Evolutionary conservation across 2,888 invertebrate species (phyloP), one percentile per base, ranked within the genome.

Genomic region (Polylopha cassiicola): DNA sequence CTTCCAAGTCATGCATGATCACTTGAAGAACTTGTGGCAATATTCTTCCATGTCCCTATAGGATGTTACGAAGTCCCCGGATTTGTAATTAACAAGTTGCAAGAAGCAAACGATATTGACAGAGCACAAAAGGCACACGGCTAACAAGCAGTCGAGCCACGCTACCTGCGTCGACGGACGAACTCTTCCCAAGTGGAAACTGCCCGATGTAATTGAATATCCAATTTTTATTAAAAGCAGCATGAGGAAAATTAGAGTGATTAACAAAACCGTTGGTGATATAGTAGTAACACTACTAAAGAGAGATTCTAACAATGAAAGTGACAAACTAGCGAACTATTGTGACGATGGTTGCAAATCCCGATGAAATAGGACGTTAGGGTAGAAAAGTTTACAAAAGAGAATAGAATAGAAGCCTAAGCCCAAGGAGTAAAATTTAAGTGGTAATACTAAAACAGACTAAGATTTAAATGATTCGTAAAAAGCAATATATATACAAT

Each of bases 121-220:
- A 58, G 89, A 88, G 77, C 89, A 88, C 78, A 91, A 80, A 51
- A 90, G 85, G 72, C 89, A 87, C 63, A 90, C 80, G 81, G 90
- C 90, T 80, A 90, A 85, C 73, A 90, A 85, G 80, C 90, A 86
- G 86, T 91, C 90, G 74, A 89, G 88, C 88, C 90, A 91, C 89
- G 90, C 90, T 92, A 92, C 92, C 92, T 92, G 91, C 87, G 91
- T 90, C 84, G 91, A 90, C 88, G 81, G 76, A 77, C 89, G 86
- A 84, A 76, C 81, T 52, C 67, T 68, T 49, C 84, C 84, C 77
- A 86, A 74, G 71, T 86, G 86, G 74, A 81, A 86, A 78, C 86
- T 86, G 86, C 75, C 72, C 41, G 30, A 58, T 61, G 55, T 53
- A 55, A 48, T 53, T 53, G 58, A 63, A 62, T 59, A 69, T 74